Evolutionary conservation across 2,888 invertebrate genomes (phyloP).

Genomic region (Platerodrilus igneus): DNA sequence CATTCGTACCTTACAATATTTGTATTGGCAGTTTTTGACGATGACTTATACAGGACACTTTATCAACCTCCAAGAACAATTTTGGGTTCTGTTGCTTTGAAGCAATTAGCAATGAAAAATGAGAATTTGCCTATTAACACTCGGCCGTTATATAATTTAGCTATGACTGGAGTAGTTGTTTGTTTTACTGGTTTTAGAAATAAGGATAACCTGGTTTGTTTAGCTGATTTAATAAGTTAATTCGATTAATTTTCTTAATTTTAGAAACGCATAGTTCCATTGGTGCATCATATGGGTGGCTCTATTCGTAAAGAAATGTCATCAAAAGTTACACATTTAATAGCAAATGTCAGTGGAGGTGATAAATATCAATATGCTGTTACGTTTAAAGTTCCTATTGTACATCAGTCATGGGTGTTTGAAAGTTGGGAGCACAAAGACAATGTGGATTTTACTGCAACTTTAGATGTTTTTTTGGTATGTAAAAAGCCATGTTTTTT

Average conservation of each 20-base stretch:
- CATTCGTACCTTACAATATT: slow-evolving; percentile 62
- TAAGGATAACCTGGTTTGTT: slow-evolving; percentile 81
- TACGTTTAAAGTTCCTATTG: slow-evolving; percentile 82
- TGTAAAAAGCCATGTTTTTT: too few species aligned
- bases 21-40: slow-evolving; percentile 70
- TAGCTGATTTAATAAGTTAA: slow-evolving; percentile 21
- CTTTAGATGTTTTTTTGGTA: slow-evolving; percentile 64
- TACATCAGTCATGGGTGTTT: slow-evolving; percentile 84
- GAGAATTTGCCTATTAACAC: slow-evolving; percentile 69
- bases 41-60: slow-evolving; percentile 61
- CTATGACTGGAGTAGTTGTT: slow-evolving; percentile 83
- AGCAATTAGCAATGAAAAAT: slow-evolving; percentile 66
- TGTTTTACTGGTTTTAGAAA: slow-evolving; percentile 91
- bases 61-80: slow-evolving; percentile 65
- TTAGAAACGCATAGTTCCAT: slow-evolving; percentile 78
- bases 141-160: slow-evolving; percentile 80
- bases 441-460: slow-evolving; percentile 65
- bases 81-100: slow-evolving; percentile 75
- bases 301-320: slow-evolving; percentile 89
- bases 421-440: slow-evolving; percentile 80
- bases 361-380: slow-evolving; percentile 93
- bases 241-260: slow-evolving; percentile 30
- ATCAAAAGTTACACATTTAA: slow-evolving; percentile 85
- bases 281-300: slow-evolving; percentile 96
- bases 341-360: slow-evolving; percentile 83